Evolutionary conservation across 2,113 vertebrate species (phyloP).

Genomic region (Orycteropus afer): DNA sequence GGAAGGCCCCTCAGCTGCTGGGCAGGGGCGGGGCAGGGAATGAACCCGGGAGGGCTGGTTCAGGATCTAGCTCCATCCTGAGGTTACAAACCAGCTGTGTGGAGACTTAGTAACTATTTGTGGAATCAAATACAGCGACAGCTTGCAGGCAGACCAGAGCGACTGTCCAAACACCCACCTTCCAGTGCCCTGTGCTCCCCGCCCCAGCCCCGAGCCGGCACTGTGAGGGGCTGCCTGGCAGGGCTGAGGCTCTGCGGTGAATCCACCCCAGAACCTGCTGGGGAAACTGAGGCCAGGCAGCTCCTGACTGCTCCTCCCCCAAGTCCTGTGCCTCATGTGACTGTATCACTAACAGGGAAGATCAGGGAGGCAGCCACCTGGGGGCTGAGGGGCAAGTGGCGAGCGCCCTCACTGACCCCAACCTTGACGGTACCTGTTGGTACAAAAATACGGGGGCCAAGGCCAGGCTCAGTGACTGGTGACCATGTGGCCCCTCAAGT

Average conservation of each 20-base stretch:
- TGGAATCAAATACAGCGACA: slow-evolving; percentile 50
- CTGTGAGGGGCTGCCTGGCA: no score
- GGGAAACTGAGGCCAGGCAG: not conserved
- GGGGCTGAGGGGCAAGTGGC: not conserved
- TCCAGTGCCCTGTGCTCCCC: not conserved
- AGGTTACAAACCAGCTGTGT: not conserved
- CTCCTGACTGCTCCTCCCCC: not conserved
- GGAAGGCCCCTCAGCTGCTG: not conserved
- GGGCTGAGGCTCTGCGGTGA: no score
- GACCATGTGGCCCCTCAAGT: not conserved
- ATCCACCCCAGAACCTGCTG: not conserved
- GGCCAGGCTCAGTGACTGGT: not conserved
- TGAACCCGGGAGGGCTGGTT: not conserved
- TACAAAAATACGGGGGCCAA: not conserved
- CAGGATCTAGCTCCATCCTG: not conserved
- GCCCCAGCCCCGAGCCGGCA: no score
- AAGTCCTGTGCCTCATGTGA: no score
- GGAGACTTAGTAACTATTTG: slow-evolving; percentile 30
- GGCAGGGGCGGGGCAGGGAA: not conserved
- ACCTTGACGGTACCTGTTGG: not conserved
- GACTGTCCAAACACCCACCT: not conserved
- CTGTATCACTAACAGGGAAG: not conserved
- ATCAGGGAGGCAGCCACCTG: not conserved
- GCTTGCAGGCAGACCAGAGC: slow-evolving; percentile 57
- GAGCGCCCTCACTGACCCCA: not conserved